Base-by-base conservation (phyloP, 2,797 vertebrate genomes). In the Gymnothorax javanicus region DNA sequence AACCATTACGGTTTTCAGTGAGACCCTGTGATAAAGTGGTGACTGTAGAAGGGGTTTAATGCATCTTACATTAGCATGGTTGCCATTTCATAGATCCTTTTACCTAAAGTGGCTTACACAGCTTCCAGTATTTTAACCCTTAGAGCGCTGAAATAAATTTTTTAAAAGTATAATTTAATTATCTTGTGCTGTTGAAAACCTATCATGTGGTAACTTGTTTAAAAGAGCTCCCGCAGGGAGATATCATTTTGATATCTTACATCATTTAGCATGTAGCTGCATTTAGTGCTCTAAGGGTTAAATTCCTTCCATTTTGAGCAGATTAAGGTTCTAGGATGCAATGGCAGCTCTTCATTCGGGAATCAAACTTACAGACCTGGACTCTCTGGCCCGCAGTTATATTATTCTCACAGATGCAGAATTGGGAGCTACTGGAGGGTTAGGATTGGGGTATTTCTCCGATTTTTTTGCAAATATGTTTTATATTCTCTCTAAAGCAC, bases 401-500 rank as follows among this genome's bases (percentile, higher is more conserved):
- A 77, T 43, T 43, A 52, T 11, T 75, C 25, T 25, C 33, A 52
- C 11, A 27, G 62, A 56, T 12, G 23, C 64, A 77, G 67, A 57
- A 58, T 11, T 25, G 23, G 12, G 52, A 7, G 27, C 3, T 83
- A 27, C 64, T 84, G 9, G 54, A 52, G 69, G 23, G 59, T 59
- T 56, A 52, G 59, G 54, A 54, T 62, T 12, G 7, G 13, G 15
- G 54, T 52, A 59, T 83, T 83, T 57, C 33, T 71, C 27, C 58
- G 50, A 87, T 83, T 87, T 56, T 56, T 1, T 17, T 52, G 52
- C 58, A 50, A 73, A 59, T 60, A n/a, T 56, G 52, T 57, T 7
- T 33, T 54, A 83, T 83, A 83, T 83, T 83, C 75, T 71, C 62
- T 33, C 56, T 73, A 60, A 62, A 43, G 33, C 33, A 43, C 33